These are phyloP conservation scores for Garra rufa DNA, from an alignment of 2,113 vertebrate genomes.

Conservation along the genomic window DNA sequence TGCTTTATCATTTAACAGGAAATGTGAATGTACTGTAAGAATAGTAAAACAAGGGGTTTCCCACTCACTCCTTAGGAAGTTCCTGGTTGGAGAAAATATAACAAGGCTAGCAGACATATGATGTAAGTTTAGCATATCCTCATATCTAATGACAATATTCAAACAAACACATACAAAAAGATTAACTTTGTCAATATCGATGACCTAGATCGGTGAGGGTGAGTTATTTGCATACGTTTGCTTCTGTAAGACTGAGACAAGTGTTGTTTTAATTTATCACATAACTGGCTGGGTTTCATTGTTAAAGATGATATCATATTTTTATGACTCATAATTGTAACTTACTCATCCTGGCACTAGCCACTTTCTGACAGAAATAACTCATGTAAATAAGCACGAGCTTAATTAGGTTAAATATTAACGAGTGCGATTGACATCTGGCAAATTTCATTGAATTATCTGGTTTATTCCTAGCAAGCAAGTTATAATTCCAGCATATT, in stretches of 20 bases:
- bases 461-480: neutral
- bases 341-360: neutral
- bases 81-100: conserved; percentile 35
- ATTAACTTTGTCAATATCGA: neutral
- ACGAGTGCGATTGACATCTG: neutral
- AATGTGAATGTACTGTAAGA: neutral
- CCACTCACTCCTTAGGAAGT: conserved; percentile 33
- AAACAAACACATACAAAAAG: neutral
- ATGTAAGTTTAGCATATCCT: neutral
- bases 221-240: neutral
- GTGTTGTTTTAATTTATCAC: neutral
- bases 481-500: neutral
- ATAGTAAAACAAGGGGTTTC: conserved; percentile 32
- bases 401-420: neutral
- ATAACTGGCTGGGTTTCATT: neutral
- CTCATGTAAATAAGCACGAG: neutral
- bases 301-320: neutral
- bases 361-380: neutral
- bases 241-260: neutral
- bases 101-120: neutral
- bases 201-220: neutral
- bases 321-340: conserved; percentile 6
- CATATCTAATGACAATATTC: neutral
- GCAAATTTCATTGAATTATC: neutral
- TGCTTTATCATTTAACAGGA: conserved; percentile 25